Conservation (phyloP, 2,888 invertebrate species). For the Thereva unica region DNA sequence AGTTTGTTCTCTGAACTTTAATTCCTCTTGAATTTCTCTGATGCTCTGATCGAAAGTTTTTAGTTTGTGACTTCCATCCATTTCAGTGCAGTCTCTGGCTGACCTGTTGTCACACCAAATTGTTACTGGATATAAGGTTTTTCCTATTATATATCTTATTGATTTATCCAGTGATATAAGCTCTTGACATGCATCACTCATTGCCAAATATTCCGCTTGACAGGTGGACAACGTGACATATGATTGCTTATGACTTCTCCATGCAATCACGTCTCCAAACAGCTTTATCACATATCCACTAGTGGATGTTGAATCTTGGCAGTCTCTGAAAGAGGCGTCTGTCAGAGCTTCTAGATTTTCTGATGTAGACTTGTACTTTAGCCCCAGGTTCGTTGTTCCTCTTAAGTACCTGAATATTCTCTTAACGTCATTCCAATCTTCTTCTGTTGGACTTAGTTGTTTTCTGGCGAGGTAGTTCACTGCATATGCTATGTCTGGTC, state of each 20-base stretch:
- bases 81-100: too few relatives aligned
- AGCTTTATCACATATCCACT: slow-evolving; percentile 33
- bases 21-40: too few relatives aligned
- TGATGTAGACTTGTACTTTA: slow-evolving; percentile 12
- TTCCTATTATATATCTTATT: too few relatives aligned
- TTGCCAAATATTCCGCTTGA: neutral
- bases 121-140: too few relatives aligned
- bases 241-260: neutral
- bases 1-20: too few relatives aligned
- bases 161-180: neutral
- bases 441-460: slow-evolving; percentile 33
- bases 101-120: too few relatives aligned
- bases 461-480: slow-evolving; percentile 28
- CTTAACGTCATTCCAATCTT: slow-evolving; percentile 30
- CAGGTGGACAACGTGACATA: neutral
- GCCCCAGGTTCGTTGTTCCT: slow-evolving; percentile 24
- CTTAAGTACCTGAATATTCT: slow-evolving; percentile 36
- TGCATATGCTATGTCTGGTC: too few relatives aligned
- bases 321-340: slow-evolving; percentile 29
- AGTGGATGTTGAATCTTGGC: slow-evolving; percentile 21
- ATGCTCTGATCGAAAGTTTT: too few relatives aligned
- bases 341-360: slow-evolving; percentile 18
- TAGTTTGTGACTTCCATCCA: too few relatives aligned
- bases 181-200: slow-evolving; percentile 7
- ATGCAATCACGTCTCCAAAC: slow-evolving; percentile 20